Evolutionary conservation across 2,888 invertebrate genomes (phyloP).

Genomic region (Platynereis dumerilii): DNA sequence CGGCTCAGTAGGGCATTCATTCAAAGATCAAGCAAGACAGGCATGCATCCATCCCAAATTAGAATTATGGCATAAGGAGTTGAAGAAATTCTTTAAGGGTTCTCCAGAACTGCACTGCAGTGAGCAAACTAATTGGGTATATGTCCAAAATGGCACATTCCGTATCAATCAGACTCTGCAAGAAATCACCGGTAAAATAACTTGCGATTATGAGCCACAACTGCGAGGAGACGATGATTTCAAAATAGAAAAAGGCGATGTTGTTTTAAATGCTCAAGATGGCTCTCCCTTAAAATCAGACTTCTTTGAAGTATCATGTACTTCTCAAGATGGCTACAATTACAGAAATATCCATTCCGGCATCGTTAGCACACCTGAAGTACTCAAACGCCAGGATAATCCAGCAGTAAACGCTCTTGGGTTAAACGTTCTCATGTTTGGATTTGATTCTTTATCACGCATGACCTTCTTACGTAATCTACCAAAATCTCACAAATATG

Average conservation of each 20-base stretch:
- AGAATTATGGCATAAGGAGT: slow-evolving; percentile 74
- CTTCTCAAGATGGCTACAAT: slow-evolving; percentile 50
- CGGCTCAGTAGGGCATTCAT: no score
- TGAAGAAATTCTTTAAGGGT: slow-evolving; percentile 75
- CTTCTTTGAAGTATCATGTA: slow-evolving; percentile 38
- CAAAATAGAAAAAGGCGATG: slow-evolving; percentile 10
- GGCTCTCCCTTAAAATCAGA: no score
- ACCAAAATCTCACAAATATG: slow-evolving; percentile 52
- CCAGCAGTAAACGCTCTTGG: background rate
- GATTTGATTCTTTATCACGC: slow-evolving; percentile 77
- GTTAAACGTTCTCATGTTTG: slow-evolving; percentile 66
- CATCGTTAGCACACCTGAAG: slow-evolving; percentile 36
- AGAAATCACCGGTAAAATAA: slow-evolving; percentile 61
- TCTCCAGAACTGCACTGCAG: slow-evolving; percentile 73
- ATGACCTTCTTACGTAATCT: slow-evolving; percentile 65
- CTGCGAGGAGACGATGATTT: slow-evolving; percentile 20
- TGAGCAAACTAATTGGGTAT: slow-evolving; percentile 76
- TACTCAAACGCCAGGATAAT: background rate
- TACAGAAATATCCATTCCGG: slow-evolving; percentile 75
- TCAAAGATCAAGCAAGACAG: slow-evolving; percentile 36
- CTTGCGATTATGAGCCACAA: slow-evolving; percentile 67
- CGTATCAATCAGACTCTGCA: slow-evolving; percentile 67
- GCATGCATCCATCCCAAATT: slow-evolving; percentile 74
- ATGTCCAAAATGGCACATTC: no score
- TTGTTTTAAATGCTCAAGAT: slow-evolving; percentile 4